These are phyloP conservation scores for Electrophaes corylata DNA, from an alignment of 2,888 invertebrate species.

Conservation along the genomic window DNA sequence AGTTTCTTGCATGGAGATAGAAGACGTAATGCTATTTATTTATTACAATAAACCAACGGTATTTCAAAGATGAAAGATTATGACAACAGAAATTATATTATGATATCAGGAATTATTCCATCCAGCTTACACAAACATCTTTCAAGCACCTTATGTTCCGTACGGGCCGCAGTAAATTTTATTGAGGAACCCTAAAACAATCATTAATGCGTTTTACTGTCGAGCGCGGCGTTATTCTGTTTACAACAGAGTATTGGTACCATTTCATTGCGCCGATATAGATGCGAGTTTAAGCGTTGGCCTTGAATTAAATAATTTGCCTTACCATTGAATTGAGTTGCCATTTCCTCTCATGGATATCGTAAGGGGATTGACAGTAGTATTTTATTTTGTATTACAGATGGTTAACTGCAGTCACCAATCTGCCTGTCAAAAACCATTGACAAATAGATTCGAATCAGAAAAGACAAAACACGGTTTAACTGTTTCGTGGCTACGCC, in stretches of 20 bases:
- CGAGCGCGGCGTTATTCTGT: constrained; percentile 45
- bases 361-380: too few species aligned
- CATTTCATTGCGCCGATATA: constrained; percentile 1
- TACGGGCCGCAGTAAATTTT: constrained; percentile 48
- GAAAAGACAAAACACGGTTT: too few species aligned
- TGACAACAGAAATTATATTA: not conserved
- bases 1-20: too few species aligned
- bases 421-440: too few species aligned
- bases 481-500: too few species aligned
- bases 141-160: constrained; percentile 20
- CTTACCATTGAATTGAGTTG: too few species aligned
- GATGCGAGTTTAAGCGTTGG: constrained; percentile 2
- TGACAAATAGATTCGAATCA: too few species aligned
- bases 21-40: not conserved
- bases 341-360: not conserved
- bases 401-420: too few species aligned
- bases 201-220: constrained; percentile 58
- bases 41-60: not conserved
- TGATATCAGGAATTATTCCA: constrained; percentile 24
- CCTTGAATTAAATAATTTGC: too few species aligned
- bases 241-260: not conserved
- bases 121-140: constrained; percentile 18
- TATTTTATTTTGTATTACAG: too few species aligned
- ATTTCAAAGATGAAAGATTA: not conserved
- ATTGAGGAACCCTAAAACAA: constrained; percentile 55